Base-by-base conservation (phyloP, 2,888 invertebrate genomes). In the Agapostemon virescens region DNA sequence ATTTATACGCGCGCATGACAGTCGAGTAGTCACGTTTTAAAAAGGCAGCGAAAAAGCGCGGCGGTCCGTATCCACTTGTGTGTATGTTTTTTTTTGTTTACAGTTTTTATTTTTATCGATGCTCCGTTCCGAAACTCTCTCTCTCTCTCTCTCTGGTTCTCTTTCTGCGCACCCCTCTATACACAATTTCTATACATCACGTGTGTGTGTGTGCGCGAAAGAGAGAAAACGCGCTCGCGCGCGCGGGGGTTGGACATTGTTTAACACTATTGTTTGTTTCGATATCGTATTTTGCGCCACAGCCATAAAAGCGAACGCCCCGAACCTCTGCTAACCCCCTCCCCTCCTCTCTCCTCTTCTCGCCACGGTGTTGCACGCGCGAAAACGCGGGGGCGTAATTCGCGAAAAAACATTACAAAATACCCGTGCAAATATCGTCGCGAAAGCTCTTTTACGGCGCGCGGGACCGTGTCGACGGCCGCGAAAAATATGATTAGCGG, bases 341-440 rank as follows among this genome's bases (percentile, higher is more conserved):
- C 11, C 9, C 2, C 20, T 7, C 7, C 45, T 0, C 20, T 0
- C 42, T 0, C 17, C n/a, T n/a, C n/a, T n/a, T n/a, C n/a, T n/a
- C n/a, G n/a, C 0, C n/a, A 0, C n/a, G 0, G 45, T n/a, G 45
- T 0, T 3, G n/a, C 9, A 2, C 30, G 52, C 23, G 58, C 30
- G 58, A 26, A 58, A 30, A 26, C 26, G 26, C 42, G 52, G 4
- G 45, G n/a, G 49, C 67, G 70, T 83, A 83, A 82, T 82, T 78
- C 82, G 78, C 23, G 72, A 81, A 58, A 81, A 83, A 83, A 83
- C 68, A 83, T 83, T 83, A 83, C 83, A 83, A 75, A 83, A 72
- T 71, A 52, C 38, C 26, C 68, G 72, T 26, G 69, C 63, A 74
- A 83, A 83, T 63, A 78, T 82, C 74, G 66, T 38, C 33, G 70